phyloP scores from a whole-genome alignment of 2,113 vertebrate species.

The Proterorhinus semilunaris region DNA sequence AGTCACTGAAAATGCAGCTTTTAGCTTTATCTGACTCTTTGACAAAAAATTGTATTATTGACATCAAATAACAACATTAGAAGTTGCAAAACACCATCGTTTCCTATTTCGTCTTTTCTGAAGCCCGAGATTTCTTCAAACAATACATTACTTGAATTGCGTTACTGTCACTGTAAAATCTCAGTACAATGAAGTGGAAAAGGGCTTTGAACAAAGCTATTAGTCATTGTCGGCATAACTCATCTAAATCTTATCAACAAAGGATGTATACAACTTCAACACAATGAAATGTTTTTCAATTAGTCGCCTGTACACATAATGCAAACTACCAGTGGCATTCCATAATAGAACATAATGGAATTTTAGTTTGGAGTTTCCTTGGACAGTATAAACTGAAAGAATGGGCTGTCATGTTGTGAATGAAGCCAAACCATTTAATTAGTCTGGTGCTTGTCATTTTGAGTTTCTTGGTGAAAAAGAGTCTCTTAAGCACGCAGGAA shows the following conservation, averaged over 20 bases:
- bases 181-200: background rate
- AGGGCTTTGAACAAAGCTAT: background rate
- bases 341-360: no score
- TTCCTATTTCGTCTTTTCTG: background rate
- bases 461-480: no score
- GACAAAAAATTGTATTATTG: background rate
- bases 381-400: no score
- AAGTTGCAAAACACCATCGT: background rate
- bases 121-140: conserved; percentile 4
- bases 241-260: background rate
- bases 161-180: background rate
- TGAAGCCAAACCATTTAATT: no score
- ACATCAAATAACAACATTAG: conserved; percentile 1
- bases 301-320: background rate
- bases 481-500: no score
- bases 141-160: conserved; percentile 6
- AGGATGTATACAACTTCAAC: background rate
- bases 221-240: background rate
- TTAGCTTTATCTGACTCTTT: background rate
- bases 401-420: no score
- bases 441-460: no score
- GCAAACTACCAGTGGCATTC: no score
- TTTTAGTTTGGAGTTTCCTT: no score
- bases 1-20: background rate
- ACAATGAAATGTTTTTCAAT: background rate